These are phyloP conservation scores for Invenusta paracnida DNA, from an alignment of 2,888 invertebrate species.

Conservation along the genomic window DNA sequence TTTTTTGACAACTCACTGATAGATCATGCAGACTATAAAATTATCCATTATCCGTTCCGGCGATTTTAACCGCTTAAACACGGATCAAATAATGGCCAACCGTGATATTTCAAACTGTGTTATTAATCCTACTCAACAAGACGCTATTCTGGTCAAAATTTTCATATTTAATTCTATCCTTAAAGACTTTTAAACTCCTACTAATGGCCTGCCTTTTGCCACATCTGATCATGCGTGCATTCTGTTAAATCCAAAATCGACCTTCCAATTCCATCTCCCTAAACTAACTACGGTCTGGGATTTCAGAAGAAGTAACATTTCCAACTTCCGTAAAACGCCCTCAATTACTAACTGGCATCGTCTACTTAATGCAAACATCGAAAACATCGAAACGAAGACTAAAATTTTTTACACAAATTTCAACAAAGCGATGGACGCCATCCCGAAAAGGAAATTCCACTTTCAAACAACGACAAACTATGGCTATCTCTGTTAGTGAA, in stretches of 20 bases:
- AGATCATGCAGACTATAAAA: constrained; percentile 10
- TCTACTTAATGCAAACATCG: neutral
- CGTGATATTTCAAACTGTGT: neutral
- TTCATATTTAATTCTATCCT: neutral
- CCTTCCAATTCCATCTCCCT: constrained; percentile 19
- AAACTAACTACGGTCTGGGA: constrained; percentile 1
- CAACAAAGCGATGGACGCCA: neutral
- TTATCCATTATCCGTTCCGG: constrained; percentile 15
- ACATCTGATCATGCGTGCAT: constrained; percentile 23
- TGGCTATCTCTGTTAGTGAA: neutral
- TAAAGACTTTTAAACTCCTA: neutral
- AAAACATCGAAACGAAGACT: neutral
- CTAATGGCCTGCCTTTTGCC: neutral
- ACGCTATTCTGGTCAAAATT: neutral
- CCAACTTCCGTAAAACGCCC: neutral
- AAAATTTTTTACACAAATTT: neutral
- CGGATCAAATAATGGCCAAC: neutral
- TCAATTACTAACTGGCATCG: neutral
- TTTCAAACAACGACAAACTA: neutral
- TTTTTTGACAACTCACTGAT: constrained; percentile 19
- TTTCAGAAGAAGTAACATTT: neutral
- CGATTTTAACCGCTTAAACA: neutral
- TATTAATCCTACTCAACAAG: neutral
- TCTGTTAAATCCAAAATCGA: constrained; percentile 17
- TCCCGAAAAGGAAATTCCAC: neutral